Base-by-base conservation (phyloP, 1,140 invertebrate genomes). In the Ips typographus region DNA sequence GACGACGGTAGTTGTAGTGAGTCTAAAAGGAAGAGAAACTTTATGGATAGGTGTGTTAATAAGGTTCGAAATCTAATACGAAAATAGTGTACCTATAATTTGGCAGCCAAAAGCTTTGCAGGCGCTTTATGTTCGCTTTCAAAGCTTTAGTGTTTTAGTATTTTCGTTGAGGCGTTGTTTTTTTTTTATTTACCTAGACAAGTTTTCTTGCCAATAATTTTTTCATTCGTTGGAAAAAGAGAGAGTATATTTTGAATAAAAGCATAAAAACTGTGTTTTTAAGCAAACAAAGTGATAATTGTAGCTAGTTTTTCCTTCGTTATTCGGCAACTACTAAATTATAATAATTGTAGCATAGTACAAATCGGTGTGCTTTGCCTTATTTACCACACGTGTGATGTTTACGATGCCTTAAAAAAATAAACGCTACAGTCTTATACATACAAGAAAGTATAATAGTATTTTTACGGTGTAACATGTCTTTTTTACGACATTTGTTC, bases 41-140 rank as follows among this genome's bases (percentile, higher is more conserved):
- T 91, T 77, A 89, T 91, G 87, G 89, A 91, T 81, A 86, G 88
- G 79, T 91, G 89, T 80, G 88, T 90, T 42, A 90, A 89, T 78
- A 91, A 90, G 83, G 87, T 91, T 80, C 85, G 87, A 83, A 88
- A 87, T 75, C 85, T 89, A 68, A 89, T 89, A 57, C 87, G 85
- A 77, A 89, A 89, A 76, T 88, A 78, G 84, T 22, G 22, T 41
- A 58, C n/a, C 52, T 49, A 60, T 43, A 53, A 22, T 60, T 52
- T 53, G 66, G 66, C 66, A 68, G 66, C 40, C 40, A 40, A 59
- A 49, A 6, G 6, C 44, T 49, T 49, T 49, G 44, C 7, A 49
- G 22, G 6, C 22, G 44, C 22, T 49, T 49, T 49, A 8, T 49
- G 44, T 49, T 49, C 7, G 7, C 7, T 49, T 8, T 22, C 6